Evolutionary conservation across 53 echinoderm and acorn worm species (phyloP).

Genomic region (Echinometra lucunter): DNA sequence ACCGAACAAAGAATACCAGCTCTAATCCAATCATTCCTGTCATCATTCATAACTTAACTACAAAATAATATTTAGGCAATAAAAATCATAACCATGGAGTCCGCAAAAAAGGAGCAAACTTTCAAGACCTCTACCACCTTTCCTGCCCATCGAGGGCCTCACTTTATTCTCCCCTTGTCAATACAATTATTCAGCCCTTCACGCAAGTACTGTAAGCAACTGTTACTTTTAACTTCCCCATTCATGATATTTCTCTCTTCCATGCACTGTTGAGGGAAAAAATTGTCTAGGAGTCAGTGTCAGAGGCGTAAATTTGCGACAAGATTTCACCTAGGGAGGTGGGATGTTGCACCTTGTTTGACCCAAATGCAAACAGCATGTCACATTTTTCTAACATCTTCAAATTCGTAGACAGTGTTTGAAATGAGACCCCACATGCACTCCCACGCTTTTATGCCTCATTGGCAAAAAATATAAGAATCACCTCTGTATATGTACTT

Average conservation of each 20-base stretch:
- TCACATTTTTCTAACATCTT: neutral
- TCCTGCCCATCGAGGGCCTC: neutral
- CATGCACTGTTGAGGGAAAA: neutral
- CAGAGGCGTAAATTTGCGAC: neutral
- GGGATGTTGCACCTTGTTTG: neutral
- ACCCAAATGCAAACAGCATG: slow-evolving; percentile 42
- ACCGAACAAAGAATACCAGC: neutral
- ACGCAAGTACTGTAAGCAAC: neutral
- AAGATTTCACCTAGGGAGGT: slow-evolving; percentile 36
- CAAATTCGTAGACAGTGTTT: neutral
- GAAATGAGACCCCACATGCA: neutral
- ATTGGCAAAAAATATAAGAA: neutral
- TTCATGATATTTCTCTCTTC: neutral
- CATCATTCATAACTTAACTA: neutral
- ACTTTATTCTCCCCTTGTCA: neutral
- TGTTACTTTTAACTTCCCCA: neutral
- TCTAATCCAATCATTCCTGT: neutral
- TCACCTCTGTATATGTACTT: neutral
- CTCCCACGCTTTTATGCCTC: slow-evolving; percentile 18
- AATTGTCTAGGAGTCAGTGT: slow-evolving; percentile 2
- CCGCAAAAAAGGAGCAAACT: neutral
- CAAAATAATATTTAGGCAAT: neutral
- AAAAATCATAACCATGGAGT: neutral
- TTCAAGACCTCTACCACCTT: neutral
- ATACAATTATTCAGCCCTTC: neutral